Conservation (phyloP, 1,140 invertebrate species). For the Anadara kagoshimensis region DNA sequence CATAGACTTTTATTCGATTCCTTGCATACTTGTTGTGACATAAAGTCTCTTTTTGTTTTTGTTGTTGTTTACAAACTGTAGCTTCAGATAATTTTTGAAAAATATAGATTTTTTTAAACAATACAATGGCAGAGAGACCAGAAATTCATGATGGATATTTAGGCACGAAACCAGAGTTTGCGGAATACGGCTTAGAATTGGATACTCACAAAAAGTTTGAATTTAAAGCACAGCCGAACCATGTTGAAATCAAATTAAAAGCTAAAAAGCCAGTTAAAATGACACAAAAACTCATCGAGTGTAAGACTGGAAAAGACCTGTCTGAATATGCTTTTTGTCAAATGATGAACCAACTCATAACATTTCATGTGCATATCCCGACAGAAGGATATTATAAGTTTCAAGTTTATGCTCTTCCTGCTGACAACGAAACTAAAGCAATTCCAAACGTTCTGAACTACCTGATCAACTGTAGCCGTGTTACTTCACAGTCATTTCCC, state of each 20-base stretch:
- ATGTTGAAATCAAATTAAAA: constrained; percentile 51
- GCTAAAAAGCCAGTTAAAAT: constrained; percentile 46
- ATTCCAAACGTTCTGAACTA: constrained; percentile 70
- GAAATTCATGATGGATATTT: constrained; percentile 64
- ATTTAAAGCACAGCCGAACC: constrained; percentile 10
- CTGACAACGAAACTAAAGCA: constrained; percentile 49
- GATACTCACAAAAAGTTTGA: constrained; percentile 48
- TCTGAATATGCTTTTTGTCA: constrained; percentile 60
- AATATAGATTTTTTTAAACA: too few species aligned
- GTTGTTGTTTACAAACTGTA: too few species aligned
- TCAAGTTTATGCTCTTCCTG: constrained; percentile 62
- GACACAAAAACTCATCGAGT: constrained; percentile 54
- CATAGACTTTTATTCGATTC: too few species aligned
- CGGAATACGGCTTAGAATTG: constrained; percentile 42
- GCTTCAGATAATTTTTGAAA: too few species aligned
- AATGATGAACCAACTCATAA: constrained; percentile 27
- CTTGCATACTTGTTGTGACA: too few species aligned
- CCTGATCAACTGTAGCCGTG: constrained; percentile 52
- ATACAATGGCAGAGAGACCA: constrained; percentile 32
- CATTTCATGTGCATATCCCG: constrained; percentile 55
- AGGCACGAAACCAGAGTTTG: constrained; percentile 58
- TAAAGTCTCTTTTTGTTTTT: too few species aligned
- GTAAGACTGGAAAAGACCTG: constrained; percentile 41
- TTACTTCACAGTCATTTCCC: constrained; percentile 32
- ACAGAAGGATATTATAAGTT: constrained; percentile 64